Percentiles rank a stretch among this genome's conserved stretches.
Evolutionary conservation across 2,113 vertebrate genomes (phyloP).

Genomic region (Gnathonemus longibarbis): DNA sequence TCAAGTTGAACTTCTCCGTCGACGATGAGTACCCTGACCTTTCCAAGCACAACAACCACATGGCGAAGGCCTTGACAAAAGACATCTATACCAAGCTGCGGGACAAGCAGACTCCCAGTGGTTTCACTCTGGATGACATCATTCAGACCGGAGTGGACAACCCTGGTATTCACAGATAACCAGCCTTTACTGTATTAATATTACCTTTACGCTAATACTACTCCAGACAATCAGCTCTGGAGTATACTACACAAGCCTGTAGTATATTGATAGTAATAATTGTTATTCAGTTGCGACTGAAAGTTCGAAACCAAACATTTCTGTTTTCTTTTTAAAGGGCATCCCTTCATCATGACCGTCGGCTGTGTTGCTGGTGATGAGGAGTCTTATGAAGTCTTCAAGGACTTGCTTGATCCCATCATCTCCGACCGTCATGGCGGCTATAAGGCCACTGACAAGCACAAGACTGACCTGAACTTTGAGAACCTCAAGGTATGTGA

Average conservation of each 20-base stretch:
- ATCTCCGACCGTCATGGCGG: constrained; percentile 83
- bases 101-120: constrained; percentile 83
- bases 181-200: neutral
- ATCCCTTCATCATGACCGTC: constrained; percentile 95
- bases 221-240: neutral
- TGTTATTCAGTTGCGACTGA: neutral
- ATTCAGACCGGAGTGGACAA: constrained; percentile 93
- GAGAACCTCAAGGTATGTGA: constrained; percentile 81
- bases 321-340: constrained; percentile 55
- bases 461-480: constrained; percentile 87
- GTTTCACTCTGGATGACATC: constrained; percentile 78
- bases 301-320: neutral
- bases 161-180: constrained; percentile 62
- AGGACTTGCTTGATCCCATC: constrained; percentile 78
- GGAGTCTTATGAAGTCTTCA: constrained; percentile 79
- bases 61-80: constrained; percentile 78
- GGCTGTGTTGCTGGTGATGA: constrained; percentile 89
- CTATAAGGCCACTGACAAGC: constrained; percentile 86
- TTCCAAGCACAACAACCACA: constrained; percentile 84
- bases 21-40: constrained; percentile 84
- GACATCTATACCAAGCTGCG: constrained; percentile 75
- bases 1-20: constrained; percentile 74
- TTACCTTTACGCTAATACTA: neutral
- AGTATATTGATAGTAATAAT: neutral
- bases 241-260: neutral